Evolutionary conservation across 2,888 invertebrate genomes (phyloP).

Genomic region (Herminia tarsipennalis): DNA sequence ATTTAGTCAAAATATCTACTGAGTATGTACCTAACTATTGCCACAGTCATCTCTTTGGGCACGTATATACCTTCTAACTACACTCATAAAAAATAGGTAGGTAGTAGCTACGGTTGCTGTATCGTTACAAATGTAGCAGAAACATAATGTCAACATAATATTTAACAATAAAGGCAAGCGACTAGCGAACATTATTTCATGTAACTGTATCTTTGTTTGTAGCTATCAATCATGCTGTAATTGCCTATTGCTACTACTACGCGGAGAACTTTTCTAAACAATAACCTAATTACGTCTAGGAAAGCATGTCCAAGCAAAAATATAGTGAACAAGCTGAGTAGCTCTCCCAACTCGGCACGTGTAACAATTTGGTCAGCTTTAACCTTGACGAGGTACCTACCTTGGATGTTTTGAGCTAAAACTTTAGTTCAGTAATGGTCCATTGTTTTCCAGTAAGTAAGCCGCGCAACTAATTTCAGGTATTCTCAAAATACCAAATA

Average conservation of each 20-base stretch:
- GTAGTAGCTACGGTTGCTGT: too few relatives aligned
- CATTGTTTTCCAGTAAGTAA: too few relatives aligned
- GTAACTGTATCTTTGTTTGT: constrained; percentile 55
- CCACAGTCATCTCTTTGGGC: too few relatives aligned
- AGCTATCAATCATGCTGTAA: constrained; percentile 50
- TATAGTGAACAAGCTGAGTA: constrained; percentile 15
- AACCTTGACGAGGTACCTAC: constrained; percentile 1
- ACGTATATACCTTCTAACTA: too few relatives aligned
- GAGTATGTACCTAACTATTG: too few relatives aligned
- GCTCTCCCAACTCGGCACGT: constrained; percentile 29
- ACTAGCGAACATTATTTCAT: constrained; percentile 24
- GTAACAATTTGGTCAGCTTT: constrained; percentile 9
- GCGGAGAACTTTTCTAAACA: constrained; percentile 50
- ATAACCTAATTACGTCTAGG: constrained; percentile 34
- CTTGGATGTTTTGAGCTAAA: too few relatives aligned
- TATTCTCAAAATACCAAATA: too few relatives aligned
- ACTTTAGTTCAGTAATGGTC: too few relatives aligned
- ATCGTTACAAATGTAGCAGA: too few relatives aligned
- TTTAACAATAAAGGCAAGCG: constrained; percentile 23
- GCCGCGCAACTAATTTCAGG: too few relatives aligned
- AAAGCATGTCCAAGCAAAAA: constrained; percentile 21
- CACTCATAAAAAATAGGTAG: too few relatives aligned
- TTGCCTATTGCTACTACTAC: constrained; percentile 31
- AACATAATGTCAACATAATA: constrained; percentile 24
- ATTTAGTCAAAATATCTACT: too few relatives aligned